Base-by-base conservation (phyloP, 53 echinoderm and acorn worm genomes). In the Pentamera pediparva region DNA sequence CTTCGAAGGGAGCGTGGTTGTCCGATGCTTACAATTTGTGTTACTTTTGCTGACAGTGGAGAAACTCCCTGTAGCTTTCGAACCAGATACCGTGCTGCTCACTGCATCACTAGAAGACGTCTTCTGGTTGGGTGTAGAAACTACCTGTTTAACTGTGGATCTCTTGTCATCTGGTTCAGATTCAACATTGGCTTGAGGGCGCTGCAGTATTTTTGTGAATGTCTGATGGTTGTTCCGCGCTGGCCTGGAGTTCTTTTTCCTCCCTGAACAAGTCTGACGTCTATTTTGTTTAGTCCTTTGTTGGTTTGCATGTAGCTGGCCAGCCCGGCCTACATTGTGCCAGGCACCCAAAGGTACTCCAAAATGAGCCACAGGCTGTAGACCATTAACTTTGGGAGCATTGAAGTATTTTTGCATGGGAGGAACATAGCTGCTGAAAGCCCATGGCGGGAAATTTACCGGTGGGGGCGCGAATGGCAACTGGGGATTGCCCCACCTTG, bases 201-300 rank as follows among this genome's bases (percentile, higher is more conserved):
- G 67, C 13, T 67, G 67, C 21, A 67, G 67, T 15, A 67, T 67
- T 41, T 67, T 67, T 41, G 67, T 67, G 28, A 67, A 41, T 17
- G 31, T 67, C 15, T 39, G 40, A 4, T 40, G 17, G 12, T 41
- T 29, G 10, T 21, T 43, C 45, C 27, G 26, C 15, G 40, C 67
- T 41, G 13, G 5, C 30, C 39, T 41, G 22, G 67, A 47, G 19
- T 41, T 25, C 13, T 15, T 67, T 22, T 26, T 40, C 45, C 30
- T 67, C 2, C 29, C 3, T 10, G 67, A 6, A 45, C 30, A 5
- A 17, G 40, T 12, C 40, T 27, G 15, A 9, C 45, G 39, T 4
- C 54, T 19, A 13, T 24, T 4, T 26, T 26, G 28, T 9, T 19
- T 22, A 54, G 4, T 54, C 27, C 45, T 67, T 26, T 24, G 58